Percentiles rank a stretch among this genome's conserved stretches.
These are phyloP conservation scores for Cepphus grylle DNA, from an alignment of 2,113 vertebrate species.

Conservation along the genomic window DNA sequence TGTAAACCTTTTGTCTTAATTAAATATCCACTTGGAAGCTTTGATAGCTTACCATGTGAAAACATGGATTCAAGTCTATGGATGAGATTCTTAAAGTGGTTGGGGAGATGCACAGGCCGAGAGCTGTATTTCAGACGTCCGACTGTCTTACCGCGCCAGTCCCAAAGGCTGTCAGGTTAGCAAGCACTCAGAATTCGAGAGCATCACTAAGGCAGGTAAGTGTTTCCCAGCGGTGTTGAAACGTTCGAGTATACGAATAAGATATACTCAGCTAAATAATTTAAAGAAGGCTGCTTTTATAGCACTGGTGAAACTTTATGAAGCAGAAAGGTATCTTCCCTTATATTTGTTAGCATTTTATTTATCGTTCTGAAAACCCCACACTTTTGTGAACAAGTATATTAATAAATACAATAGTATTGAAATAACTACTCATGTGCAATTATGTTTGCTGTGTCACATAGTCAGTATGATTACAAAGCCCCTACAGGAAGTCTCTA, in stretches of 20 bases:
- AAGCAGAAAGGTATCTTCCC: not conserved
- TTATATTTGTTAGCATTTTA: not conserved
- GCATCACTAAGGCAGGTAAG: not conserved
- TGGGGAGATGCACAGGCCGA: not conserved
- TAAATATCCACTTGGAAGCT: not conserved
- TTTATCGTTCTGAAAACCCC: rapidly evolving
- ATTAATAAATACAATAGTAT: not conserved
- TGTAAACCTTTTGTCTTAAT: not conserved
- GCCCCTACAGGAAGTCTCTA: not conserved
- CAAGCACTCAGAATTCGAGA: not conserved
- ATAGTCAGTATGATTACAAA: not conserved
- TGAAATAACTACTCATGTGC: not conserved
- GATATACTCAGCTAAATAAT: not conserved
- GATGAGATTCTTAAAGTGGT: not conserved
- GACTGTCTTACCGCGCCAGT: not conserved
- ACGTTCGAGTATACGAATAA: not conserved
- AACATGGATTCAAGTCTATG: not conserved
- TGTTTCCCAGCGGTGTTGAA: not conserved
- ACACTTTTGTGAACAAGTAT: not conserved
- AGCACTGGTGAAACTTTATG: not conserved
- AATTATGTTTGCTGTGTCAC: not conserved
- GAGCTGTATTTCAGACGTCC: not conserved
- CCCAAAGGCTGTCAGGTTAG: not conserved
- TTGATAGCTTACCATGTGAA: not conserved
- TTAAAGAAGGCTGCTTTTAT: not conserved